phyloP scores from a whole-genome alignment of 2,797 vertebrate genomes.

The Delichon dasypus region DNA sequence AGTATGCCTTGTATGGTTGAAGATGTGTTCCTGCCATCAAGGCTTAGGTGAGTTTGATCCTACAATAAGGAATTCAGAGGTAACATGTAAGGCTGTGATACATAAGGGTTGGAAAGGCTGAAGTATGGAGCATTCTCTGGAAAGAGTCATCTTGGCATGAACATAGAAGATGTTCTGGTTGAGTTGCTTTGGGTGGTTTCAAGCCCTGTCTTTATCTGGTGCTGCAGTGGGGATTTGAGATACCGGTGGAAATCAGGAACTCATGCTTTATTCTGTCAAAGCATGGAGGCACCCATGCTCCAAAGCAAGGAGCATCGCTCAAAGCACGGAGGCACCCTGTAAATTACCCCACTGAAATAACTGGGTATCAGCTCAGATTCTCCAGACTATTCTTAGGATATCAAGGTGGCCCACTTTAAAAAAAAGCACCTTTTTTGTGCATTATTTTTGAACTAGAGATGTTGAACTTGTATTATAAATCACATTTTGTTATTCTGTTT shows the following conservation, averaged over 20 bases:
- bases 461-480: background rate
- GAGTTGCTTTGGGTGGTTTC: background rate
- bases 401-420: background rate
- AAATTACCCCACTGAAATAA: background rate
- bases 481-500: background rate
- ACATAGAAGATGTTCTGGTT: background rate
- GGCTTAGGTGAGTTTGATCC: background rate
- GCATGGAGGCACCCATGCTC: background rate
- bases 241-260: background rate
- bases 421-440: accelerated
- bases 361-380: background rate
- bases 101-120: background rate
- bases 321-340: background rate
- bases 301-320: background rate
- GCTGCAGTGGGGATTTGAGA: background rate
- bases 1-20: accelerated
- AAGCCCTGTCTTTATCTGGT: background rate
- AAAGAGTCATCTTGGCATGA: background rate
- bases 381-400: background rate
- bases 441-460: background rate
- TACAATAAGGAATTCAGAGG: accelerated
- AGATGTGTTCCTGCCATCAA: background rate
- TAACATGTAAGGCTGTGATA: background rate
- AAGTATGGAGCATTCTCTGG: background rate
- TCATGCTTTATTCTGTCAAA: background rate